phyloP scores from a whole-genome alignment of 2,888 invertebrate genomes.

The Omphaloscelis lunosa region DNA sequence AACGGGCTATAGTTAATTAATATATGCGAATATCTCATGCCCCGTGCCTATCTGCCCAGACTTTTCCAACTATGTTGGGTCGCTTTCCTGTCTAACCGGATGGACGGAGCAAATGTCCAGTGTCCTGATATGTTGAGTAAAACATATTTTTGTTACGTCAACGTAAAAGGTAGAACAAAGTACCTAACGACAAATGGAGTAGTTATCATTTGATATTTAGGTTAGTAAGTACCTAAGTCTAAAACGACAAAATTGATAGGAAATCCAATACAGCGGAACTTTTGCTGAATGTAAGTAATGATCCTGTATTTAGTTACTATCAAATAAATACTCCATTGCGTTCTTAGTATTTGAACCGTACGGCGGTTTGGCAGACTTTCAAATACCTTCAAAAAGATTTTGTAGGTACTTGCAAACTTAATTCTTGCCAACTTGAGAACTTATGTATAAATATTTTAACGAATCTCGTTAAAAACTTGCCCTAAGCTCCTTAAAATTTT shows the following conservation, averaged over 20 bases:
- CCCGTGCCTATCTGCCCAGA: neutral
- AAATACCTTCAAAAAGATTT: conserved; percentile 22
- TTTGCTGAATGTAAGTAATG: conserved; percentile 25
- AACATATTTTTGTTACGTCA: neutral
- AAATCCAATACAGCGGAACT: conserved; percentile 50
- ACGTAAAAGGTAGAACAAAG: neutral
- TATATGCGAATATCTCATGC: neutral
- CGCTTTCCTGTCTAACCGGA: too few relatives aligned
- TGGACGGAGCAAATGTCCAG: too few relatives aligned
- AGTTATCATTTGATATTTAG: conserved; percentile 21
- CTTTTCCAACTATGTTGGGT: too few relatives aligned
- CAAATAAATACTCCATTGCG: conserved; percentile 8
- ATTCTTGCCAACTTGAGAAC: conserved; percentile 14
- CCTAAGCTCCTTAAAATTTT: conserved; percentile 20
- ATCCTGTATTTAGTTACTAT: conserved; percentile 44
- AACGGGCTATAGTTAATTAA: neutral
- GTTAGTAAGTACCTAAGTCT: conserved; percentile 23
- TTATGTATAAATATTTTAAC: conserved; percentile 44
- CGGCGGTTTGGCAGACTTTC: neutral
- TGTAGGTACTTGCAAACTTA: neutral
- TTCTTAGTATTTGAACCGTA: conserved; percentile 16
- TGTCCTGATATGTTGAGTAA: neutral
- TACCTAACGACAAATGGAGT: neutral
- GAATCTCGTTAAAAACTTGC: conserved; percentile 50
- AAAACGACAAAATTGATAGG: conserved; percentile 20